phyloP scores from a whole-genome alignment of 2,113 vertebrate species.

The Erythrocebus patas region DNA sequence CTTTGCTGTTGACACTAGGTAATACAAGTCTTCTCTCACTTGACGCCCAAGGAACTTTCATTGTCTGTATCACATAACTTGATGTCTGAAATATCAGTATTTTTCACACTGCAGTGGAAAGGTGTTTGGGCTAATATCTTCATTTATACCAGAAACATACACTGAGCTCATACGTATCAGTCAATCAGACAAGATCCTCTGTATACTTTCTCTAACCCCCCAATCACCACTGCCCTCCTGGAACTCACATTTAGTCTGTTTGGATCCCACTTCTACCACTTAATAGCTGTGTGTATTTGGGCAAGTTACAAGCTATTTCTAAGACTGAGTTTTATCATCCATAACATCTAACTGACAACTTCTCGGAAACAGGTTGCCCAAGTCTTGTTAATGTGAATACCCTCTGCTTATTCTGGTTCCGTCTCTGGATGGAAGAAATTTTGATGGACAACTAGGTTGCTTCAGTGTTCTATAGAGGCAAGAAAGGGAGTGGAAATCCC shows the following conservation, averaged over 20 bases:
- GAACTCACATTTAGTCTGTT: not conserved
- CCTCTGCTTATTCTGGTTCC: not conserved
- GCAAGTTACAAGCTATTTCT: not conserved
- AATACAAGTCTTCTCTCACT: not conserved
- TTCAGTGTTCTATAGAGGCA: not conserved
- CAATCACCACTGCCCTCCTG: not conserved
- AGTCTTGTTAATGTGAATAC: not conserved
- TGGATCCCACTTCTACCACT: not conserved
- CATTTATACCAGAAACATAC: not conserved
- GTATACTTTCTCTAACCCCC: rapidly evolving
- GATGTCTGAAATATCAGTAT: not conserved
- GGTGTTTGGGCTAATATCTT: not conserved
- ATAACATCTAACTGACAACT: not conserved
- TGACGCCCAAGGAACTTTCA: not conserved
- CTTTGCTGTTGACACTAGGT: not conserved
- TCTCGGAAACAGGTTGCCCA: not conserved
- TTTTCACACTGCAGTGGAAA: not conserved
- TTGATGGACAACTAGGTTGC: not conserved
- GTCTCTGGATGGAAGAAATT: not conserved
- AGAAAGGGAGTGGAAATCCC: not conserved
- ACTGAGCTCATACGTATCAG: not conserved
- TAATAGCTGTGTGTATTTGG: not conserved
- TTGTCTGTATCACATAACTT: not conserved
- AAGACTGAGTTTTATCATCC: not conserved
- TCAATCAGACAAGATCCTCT: not conserved